These are phyloP conservation scores for Habroteleia sp. DNA, from an alignment of 2,888 invertebrate species.

Conservation along the genomic window DNA sequence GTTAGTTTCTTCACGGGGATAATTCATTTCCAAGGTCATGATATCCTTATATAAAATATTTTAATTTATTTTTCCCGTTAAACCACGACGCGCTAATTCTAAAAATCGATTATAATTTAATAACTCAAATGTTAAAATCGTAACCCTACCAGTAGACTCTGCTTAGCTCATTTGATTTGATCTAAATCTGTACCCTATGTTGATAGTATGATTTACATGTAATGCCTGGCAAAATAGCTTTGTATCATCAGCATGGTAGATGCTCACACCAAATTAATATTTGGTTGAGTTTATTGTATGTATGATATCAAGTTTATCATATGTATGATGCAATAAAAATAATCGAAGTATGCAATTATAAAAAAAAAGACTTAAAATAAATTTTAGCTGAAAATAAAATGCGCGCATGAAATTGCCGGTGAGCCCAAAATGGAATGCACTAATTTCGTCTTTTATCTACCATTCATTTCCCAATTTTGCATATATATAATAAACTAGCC, in stretches of 20 bases:
- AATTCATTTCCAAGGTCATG: no score
- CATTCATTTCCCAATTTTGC: neutral
- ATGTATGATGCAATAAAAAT: no score
- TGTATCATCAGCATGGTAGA: slow-evolving; percentile 37
- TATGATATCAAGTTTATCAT: no score
- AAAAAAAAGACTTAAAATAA: slow-evolving; percentile 12
- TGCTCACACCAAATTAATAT: no score
- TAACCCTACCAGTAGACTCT: slow-evolving; percentile 39
- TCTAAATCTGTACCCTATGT: slow-evolving; percentile 8
- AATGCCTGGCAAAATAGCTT: slow-evolving; percentile 41
- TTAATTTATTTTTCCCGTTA: no score
- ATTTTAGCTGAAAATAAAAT: slow-evolving; percentile 39
- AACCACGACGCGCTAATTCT: no score
- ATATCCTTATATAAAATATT: no score
- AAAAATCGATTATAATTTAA: no score
- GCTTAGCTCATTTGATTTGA: slow-evolving; percentile 20
- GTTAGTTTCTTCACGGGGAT: no score
- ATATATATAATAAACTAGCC: slow-evolving; percentile 14
- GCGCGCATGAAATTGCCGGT: slow-evolving; percentile 67
- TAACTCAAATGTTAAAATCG: no score
- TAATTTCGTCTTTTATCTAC: slow-evolving; percentile 7
- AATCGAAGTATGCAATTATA: slow-evolving; percentile 29
- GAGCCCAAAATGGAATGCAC: slow-evolving; percentile 66
- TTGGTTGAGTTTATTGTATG: no score
- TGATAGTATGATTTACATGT: slow-evolving; percentile 31